Evolutionary conservation across 1,140 invertebrate genomes (phyloP), one percentile per base, ranked within the genome.

Genomic region (Cyphomyrmex costatus): DNA sequence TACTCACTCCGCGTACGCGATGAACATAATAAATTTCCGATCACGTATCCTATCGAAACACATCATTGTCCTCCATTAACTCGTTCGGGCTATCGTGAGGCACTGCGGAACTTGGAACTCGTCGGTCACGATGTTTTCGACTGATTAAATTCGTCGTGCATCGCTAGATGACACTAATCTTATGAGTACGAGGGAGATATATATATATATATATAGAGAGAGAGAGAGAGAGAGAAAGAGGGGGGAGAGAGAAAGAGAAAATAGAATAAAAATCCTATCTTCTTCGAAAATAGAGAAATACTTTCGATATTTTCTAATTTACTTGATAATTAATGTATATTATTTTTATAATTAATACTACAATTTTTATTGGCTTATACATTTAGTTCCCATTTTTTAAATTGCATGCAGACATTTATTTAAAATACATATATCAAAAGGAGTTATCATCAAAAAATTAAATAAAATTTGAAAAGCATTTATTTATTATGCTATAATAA

Each of bases 81-180:
- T 65, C 49, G 16, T 21, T 63, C 19, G 30, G 30, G 10, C 19
- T 63, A 46, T 36, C 79, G 53, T 14, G 61, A 77, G 30, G 42
- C 60, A 85, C 21, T 42, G 56, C 65, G 53, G 19, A 21, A 4
- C 27, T 16, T 19, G 12, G 33, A 70, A 51, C 33, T 24, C 21
- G 79, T 83, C 79, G 79, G 42, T 83, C 79, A 83, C 49, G 19
- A 51, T 53, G 70, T 78, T 78, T 78, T 27, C 71, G 58, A 78
- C 82, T 65, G 82, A 78, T 65, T 53, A 65, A 78, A 58, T 85
- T 78, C 73, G 14, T 78, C 46, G 42, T 53, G 61, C 58, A 58
- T 77, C 58, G 73, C 58, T 65, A 85, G 73, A 78, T 85, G 73
- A 65, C 73, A 36, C 71, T 85, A 36, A 60, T 85, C 36, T 58